Base-by-base conservation (phyloP, 2,888 invertebrate species). In the Drosophila trichaetosa region DNA sequence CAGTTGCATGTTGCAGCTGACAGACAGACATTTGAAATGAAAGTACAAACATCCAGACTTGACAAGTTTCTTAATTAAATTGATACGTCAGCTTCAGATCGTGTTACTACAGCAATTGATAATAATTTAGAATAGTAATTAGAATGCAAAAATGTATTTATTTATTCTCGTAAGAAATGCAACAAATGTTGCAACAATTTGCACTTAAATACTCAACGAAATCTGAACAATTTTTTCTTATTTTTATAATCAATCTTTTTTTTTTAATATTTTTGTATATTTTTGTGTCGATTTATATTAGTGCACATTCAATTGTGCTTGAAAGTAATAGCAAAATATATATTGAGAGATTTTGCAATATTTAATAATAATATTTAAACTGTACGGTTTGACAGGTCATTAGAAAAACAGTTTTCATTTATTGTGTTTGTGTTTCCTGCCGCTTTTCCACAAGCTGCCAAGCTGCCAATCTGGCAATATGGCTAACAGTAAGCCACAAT, bases 401-500 rank as follows among this genome's bases (percentile, higher is more conserved):
- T 46, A 8, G 46, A 46, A 46, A 46, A 46, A 4, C 24, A 24
- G 46, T 16, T 46, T 46, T 46, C 46, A 46, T 46, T 46, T 16
- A 46, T 24, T 24, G 2, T 46, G 24, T 46, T 46, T 24, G 7
- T 24, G 24, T 46, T 46, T 46, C 24, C 24, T 8, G 46, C 46
- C n/a, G n/a, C 42, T 49, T 31, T 57, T 27, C 2, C 52, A 33
- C 42, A 36, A 40, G 46, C 38, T 42, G 42, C 8, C 46, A 8
- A 31, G 61, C 51, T 48, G 60, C 48, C 18, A 29, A 24, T 16
- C 11, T 16, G 57, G 10, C 48, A 40, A 21, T 16, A 11, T 33
- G 51, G 51, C 58, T 74, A 78, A 78, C 78, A 70, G 82, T 82
- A 76, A 76, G 73, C 63, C 69, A 64, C 73, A 81, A 69, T 76